A percentile compares a stretch with the other conserved stretches of the same genome.
These are phyloP conservation scores for Ophraella communa DNA, from an alignment of 2,888 invertebrate species.

Conservation along the genomic window DNA sequence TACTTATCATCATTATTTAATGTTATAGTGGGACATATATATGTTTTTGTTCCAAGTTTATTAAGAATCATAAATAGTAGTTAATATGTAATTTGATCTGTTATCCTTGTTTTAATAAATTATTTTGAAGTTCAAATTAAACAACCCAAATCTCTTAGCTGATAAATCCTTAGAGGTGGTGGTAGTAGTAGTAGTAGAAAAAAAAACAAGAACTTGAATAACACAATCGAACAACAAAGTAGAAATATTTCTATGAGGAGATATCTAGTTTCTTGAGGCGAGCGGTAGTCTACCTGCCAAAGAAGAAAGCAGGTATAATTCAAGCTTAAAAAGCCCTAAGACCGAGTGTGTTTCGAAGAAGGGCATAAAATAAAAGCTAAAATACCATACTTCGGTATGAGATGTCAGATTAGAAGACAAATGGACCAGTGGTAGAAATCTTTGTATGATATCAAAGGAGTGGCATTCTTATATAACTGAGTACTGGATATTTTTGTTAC, in stretches of 20 bases:
- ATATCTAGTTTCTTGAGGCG: constrained; percentile 23
- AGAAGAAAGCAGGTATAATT: constrained; percentile 20
- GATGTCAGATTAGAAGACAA: constrained; percentile 35
- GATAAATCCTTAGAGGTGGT: too few species aligned
- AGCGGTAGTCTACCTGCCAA: constrained; percentile 21
- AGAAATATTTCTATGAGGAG: constrained; percentile 2
- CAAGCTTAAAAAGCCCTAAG: constrained; percentile 22
- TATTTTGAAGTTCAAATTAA: too few species aligned
- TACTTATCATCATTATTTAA: too few species aligned
- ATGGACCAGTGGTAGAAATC: constrained; percentile 32
- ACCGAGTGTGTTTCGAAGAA: constrained; percentile 26
- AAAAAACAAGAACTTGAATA: not conserved
- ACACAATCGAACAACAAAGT: not conserved
- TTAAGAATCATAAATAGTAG: too few species aligned
- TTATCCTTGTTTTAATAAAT: too few species aligned
- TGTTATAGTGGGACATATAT: too few species aligned
- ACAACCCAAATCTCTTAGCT: too few species aligned
- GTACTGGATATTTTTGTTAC: constrained; percentile 25
- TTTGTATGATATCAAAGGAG: constrained; percentile 32
- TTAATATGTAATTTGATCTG: too few species aligned
- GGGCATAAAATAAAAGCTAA: constrained; percentile 31
- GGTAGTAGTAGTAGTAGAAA: too few species aligned
- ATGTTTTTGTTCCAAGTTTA: too few species aligned
- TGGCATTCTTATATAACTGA: constrained; percentile 32
- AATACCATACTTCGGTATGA: constrained; percentile 31